A percentile compares a stretch with the other conserved stretches of the same genome.
Evolutionary conservation across 2,888 invertebrate genomes (phyloP).

Genomic region (Scelioninae gen. 1): DNA sequence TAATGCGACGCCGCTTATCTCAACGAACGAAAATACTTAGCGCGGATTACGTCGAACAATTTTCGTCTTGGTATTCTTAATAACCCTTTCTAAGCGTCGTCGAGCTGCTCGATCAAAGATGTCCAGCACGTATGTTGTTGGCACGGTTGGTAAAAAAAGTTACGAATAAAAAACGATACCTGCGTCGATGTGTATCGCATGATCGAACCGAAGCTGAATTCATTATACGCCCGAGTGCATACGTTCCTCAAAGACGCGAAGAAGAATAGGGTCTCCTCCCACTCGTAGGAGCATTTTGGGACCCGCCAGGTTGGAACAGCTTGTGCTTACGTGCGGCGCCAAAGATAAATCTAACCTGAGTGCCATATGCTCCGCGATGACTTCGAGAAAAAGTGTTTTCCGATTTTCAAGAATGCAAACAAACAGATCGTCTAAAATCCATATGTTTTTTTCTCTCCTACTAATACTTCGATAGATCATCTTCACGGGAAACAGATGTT

Average conservation of each 20-base stretch:
- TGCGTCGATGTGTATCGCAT: conserved; percentile 52
- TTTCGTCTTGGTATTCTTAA: conserved; percentile 34
- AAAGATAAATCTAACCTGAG: conserved; percentile 30
- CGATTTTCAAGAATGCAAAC: conserved; percentile 44
- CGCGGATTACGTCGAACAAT: conserved; percentile 30
- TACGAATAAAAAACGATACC: conserved; percentile 40
- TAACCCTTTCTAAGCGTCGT: conserved; percentile 21
- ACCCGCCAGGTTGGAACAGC: conserved; percentile 29
- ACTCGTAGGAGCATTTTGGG: conserved; percentile 38
- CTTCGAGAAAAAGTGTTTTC: conserved; percentile 51
- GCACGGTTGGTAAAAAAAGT: conserved; percentile 22
- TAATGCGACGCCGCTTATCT: conserved; percentile 19
- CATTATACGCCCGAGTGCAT: conserved; percentile 53
- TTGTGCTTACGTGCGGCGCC: too few species aligned
- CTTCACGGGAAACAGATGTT: conserved; percentile 34
- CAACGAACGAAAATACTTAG: conserved; percentile 21
- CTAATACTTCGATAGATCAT: conserved; percentile 30
- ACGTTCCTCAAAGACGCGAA: conserved; percentile 19
- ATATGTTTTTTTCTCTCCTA: conserved; percentile 19
- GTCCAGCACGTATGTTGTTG: conserved; percentile 46
- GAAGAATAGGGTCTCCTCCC: conserved; percentile 52
- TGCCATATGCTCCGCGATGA: conserved; percentile 50
- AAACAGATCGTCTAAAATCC: too few species aligned
- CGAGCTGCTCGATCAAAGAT: conserved; percentile 47
- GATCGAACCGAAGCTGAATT: conserved; percentile 55